These are phyloP conservation scores for Cephus sareptanus DNA, from an alignment of 2,888 invertebrate species.

Conservation along the genomic window DNA sequence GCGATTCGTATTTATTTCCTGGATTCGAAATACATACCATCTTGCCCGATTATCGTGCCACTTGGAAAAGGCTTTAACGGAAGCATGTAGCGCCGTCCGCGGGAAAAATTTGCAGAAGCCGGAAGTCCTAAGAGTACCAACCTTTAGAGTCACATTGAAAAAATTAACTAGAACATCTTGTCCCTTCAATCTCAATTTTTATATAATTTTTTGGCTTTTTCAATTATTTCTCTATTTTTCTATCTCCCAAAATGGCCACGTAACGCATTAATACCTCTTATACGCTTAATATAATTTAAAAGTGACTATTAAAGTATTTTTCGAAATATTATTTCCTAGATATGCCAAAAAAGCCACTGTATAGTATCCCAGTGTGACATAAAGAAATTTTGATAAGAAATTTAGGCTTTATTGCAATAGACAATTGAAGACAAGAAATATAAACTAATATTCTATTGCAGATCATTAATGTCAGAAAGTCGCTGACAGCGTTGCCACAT, in stretches of 20 bases:
- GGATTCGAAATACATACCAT: conserved; percentile 60
- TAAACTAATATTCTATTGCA: neutral
- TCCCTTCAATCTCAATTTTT: neutral
- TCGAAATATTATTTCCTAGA: neutral
- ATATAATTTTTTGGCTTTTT: neutral
- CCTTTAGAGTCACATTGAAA: neutral
- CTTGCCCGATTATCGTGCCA: conserved; percentile 42
- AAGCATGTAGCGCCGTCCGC: neutral
- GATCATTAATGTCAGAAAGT: neutral
- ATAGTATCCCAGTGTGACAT: neutral
- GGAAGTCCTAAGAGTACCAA: neutral
- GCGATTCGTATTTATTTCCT: conserved; percentile 46
- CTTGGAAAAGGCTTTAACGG: conserved; percentile 4
- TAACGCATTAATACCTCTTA: neutral
- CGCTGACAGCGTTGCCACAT: neutral
- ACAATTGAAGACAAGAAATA: neutral
- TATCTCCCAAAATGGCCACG: neutral
- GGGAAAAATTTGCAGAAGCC: neutral
- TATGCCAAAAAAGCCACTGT: neutral
- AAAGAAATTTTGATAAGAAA: neutral
- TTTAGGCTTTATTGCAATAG: neutral
- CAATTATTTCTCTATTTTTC: neutral
- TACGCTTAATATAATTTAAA: neutral
- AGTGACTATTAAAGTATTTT: neutral
- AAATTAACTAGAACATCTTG: neutral